These are phyloP conservation scores for Antechinus stuartii DNA, from an alignment of 2,113 vertebrate genomes.

Conservation along the genomic window DNA sequence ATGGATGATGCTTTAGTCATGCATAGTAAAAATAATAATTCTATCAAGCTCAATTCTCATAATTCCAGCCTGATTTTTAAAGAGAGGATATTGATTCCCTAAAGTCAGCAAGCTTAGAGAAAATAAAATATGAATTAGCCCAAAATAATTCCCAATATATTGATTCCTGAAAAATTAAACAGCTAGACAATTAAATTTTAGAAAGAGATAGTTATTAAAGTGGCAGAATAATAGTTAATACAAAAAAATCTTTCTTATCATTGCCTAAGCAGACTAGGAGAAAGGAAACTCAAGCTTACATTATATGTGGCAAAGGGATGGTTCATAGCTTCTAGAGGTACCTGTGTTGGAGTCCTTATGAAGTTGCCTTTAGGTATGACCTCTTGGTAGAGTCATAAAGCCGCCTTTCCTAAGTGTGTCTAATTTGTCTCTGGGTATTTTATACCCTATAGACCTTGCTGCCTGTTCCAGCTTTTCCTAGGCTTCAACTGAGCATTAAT, in stretches of 20 bases:
- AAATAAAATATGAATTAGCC: neutral
- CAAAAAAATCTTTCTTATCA: neutral
- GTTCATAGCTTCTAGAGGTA: neutral
- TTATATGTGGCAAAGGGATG: neutral
- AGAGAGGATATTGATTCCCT: neutral
- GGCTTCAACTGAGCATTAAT: neutral
- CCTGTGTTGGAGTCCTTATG: neutral
- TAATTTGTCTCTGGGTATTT: neutral
- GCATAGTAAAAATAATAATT: neutral
- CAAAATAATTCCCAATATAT: neutral
- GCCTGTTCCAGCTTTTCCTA: neutral
- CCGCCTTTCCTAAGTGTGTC: neutral
- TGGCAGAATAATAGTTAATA: neutral
- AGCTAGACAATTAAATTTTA: neutral
- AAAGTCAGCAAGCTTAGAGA: neutral
- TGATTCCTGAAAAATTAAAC: neutral
- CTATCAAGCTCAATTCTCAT: neutral
- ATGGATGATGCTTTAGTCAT: conserved; percentile 16
- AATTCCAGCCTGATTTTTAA: neutral
- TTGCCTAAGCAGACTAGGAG: neutral
- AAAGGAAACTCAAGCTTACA: neutral
- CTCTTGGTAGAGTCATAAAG: neutral
- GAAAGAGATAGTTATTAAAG: neutral
- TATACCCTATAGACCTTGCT: neutral
- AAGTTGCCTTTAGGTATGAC: neutral